A percentile compares a stretch with the other conserved stretches of the same genome.
phyloP scores from a whole-genome alignment of 2,113 vertebrate species.

The Tachuris rubrigastra region DNA sequence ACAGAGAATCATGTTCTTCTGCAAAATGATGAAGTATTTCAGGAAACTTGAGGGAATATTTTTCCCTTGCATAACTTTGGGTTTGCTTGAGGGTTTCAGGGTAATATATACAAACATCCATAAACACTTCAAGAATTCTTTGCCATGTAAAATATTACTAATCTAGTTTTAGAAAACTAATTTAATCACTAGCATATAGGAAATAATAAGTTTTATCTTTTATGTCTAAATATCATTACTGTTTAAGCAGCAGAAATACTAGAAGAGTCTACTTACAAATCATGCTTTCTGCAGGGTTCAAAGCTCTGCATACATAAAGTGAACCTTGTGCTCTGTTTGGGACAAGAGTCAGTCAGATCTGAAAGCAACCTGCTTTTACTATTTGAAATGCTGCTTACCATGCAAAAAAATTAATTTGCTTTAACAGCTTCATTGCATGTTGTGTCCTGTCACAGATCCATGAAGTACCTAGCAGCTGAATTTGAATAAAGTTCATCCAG shows the following conservation, averaged over 20 bases:
- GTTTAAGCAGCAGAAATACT: neutral
- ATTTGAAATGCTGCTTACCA: neutral
- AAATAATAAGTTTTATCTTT: neutral
- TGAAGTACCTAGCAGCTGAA: neutral
- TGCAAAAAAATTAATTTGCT: neutral
- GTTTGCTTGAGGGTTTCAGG: neutral
- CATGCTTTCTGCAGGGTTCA: neutral
- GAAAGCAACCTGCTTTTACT: neutral
- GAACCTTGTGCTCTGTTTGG: neutral
- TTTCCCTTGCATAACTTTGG: neutral
- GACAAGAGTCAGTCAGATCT: neutral
- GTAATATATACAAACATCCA: neutral
- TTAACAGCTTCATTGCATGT: neutral
- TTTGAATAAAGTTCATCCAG: neutral
- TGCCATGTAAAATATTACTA: neutral
- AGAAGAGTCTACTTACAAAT: neutral
- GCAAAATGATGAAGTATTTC: neutral
- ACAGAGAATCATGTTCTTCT: neutral
- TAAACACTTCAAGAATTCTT: neutral
- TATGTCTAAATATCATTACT: neutral
- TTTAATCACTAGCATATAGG: neutral
- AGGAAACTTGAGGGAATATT: neutral
- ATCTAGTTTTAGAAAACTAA: neutral
- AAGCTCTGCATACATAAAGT: neutral
- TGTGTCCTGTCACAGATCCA: neutral